Evolutionary conservation across 2,888 invertebrate genomes (phyloP).

Genomic region (Neoscelio sp.): DNA sequence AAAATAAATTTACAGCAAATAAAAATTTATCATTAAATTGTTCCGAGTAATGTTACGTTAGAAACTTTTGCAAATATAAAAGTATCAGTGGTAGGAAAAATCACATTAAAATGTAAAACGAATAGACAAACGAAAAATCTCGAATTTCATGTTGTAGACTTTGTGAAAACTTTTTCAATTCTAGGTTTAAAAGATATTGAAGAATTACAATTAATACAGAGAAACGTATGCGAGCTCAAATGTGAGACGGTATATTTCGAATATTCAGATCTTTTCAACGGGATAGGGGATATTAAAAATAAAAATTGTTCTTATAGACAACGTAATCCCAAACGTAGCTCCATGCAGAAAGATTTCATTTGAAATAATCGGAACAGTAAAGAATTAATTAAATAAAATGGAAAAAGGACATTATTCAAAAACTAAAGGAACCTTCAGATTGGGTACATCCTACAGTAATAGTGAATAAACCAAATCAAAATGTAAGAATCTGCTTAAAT

Average conservation of each 20-base stretch:
- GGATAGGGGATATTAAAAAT: slow-evolving; percentile 57
- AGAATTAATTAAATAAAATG: slow-evolving; percentile 44
- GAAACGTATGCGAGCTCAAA: slow-evolving; percentile 1
- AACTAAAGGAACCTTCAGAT: no score
- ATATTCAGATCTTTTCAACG: slow-evolving; percentile 44
- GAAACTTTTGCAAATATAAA: no score
- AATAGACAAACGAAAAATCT: not conserved
- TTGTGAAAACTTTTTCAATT: not conserved
- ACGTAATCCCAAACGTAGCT: slow-evolving; percentile 38
- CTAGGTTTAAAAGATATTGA: slow-evolving; percentile 10
- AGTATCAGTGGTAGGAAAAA: slow-evolving; percentile 10
- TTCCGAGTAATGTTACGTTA: slow-evolving; percentile 14
- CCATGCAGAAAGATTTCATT: slow-evolving; percentile 59
- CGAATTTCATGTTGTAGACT: slow-evolving; percentile 14
- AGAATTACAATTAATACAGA: slow-evolving; percentile 7
- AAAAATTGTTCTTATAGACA: slow-evolving; percentile 65
- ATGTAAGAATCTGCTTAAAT: no score
- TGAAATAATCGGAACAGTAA: slow-evolving; percentile 61
- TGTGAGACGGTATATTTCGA: not conserved
- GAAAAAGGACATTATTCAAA: no score
- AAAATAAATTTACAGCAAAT: not conserved
- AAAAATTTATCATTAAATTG: not conserved
- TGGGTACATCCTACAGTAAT: no score
- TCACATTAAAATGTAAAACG: slow-evolving; percentile 9
- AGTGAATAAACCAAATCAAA: no score